These are phyloP conservation scores for Drosophila lini DNA, from an alignment of 1,140 invertebrate genomes.

Conservation along the genomic window DNA sequence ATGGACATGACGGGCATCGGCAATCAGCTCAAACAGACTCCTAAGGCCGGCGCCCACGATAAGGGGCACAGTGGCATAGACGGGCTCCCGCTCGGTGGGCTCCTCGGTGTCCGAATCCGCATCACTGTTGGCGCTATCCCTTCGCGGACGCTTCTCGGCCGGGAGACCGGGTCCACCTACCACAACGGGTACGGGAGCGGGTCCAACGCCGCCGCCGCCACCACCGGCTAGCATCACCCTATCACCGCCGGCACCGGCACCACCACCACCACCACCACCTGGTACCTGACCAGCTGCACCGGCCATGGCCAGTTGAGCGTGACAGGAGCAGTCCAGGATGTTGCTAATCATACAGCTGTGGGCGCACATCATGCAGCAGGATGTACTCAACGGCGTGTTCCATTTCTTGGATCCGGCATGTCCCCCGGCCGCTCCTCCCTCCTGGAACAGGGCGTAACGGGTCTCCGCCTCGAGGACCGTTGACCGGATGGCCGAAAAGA, in stretches of 20 bases:
- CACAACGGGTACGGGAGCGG: conserved; percentile 20
- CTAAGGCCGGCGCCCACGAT: conserved; percentile 96
- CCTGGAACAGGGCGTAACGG: conserved; percentile 76
- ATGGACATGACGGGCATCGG: conserved; percentile 92
- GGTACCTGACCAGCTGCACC: conserved; percentile 4
- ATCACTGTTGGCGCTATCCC: conserved; percentile 78
- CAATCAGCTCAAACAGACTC: conserved; percentile 95
- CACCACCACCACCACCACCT: conserved; percentile 9
- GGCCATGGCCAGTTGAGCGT: conserved; percentile 45
- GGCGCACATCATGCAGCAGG: conserved; percentile 74
- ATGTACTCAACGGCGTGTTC: conserved; percentile 51
- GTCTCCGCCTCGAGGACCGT: conserved; percentile 82
- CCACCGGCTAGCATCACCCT: conserved; percentile 7
- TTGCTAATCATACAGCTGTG: conserved; percentile 74
- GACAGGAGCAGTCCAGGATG: conserved; percentile 75
- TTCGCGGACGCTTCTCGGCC: conserved; percentile 49
- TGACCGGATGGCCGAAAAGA: conserved; percentile 81
- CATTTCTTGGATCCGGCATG: conserved; percentile 49
- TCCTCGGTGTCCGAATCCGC: conserved; percentile 78
- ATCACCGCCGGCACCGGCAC: conserved; percentile 17
- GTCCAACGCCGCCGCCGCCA: conserved; percentile 1
- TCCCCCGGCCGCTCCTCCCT: conserved; percentile 24
- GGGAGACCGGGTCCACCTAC: conserved; percentile 32
- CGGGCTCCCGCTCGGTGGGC: conserved; percentile 67
- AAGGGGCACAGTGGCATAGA: conserved; percentile 85